A percentile compares a stretch with the other conserved stretches of the same genome.
Conservation (phyloP, 2,113 vertebrate genomes). For the Myotis lucifugus region DNA sequence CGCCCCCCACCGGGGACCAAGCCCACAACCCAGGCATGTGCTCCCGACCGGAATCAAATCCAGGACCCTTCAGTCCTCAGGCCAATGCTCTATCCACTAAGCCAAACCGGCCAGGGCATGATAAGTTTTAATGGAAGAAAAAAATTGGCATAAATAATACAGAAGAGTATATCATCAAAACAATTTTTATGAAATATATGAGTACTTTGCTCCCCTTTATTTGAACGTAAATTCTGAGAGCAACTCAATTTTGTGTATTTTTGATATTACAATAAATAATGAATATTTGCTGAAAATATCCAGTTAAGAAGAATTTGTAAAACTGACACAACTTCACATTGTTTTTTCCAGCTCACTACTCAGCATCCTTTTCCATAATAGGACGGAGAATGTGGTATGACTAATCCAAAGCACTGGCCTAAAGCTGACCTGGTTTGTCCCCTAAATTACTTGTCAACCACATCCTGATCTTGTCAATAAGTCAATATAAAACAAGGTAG, state of each 20-base stretch:
- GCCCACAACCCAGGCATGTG: too few relatives aligned
- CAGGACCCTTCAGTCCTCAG: too few relatives aligned
- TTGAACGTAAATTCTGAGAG: neutral
- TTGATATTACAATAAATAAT: conserved; percentile 40
- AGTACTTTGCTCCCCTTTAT: neutral
- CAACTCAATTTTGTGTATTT: conserved; percentile 10
- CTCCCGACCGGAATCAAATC: too few relatives aligned
- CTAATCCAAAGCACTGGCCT: neutral
- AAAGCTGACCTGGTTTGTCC: neutral
- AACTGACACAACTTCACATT: neutral
- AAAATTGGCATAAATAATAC: neutral
- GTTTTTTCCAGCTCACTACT: neutral
- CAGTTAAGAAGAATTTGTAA: conserved; percentile 19
- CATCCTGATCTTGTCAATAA: neutral
- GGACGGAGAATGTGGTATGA: neutral
- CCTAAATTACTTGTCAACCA: neutral
- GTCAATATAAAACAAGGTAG: neutral
- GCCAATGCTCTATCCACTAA: too few relatives aligned
- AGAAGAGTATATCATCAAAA: conserved; percentile 32
- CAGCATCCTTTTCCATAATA: neutral
- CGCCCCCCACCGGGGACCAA: too few relatives aligned
- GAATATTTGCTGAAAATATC: neutral
- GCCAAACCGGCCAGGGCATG: too few relatives aligned
- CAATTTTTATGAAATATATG: conserved; percentile 6
- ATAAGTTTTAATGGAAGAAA: conserved; percentile 17